Evolutionary conservation across 1,140 invertebrate species (phyloP), one percentile per base, ranked within the genome.

Genomic region (Achroia grisella): DNA sequence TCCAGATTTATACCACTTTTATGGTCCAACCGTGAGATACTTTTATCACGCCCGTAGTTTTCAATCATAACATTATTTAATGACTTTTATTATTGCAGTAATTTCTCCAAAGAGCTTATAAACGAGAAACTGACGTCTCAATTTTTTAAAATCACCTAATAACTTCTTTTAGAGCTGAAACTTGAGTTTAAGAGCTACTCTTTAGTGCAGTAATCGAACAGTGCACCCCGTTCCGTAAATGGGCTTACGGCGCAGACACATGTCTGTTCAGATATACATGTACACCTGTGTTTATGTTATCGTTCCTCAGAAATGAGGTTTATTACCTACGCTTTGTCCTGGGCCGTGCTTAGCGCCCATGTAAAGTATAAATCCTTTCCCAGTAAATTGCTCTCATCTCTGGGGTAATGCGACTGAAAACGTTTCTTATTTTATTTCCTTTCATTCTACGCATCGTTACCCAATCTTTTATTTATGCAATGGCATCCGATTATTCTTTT

Each of bases 271-370:
- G 52, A 59, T 48, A 45, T 39, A 32, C 34, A 43, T 48, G 42
- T 44, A 39, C 48, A 37, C 35, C 40, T 29, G 48, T 64, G 62
- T 63, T 69, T 68, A 68, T 60, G 54, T 55, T 23, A 23, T 57
- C 61, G 57, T 62, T 66, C 52, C 44, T 44, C 56, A 62, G 54
- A 65, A 71, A 62, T 53, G 57, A 56, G 61, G 56, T 65, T 71
- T 75, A 70, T 74, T 71, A 62, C 57, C 37, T 58, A 48, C 61
- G 55, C 56, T 66, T 64, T 60, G 62, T 69, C 57, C 43, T 51
- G 47, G 50, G 39, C 48, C 49, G 50, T 51, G 45, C 52, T 55
- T 59, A 67, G 53, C 48, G 54, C 49, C 46, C 52, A 23, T 56
- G 59, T 63, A 63, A 23, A 23, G 17, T 23, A 23, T 3, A 69